Conservation (phyloP, 2,113 vertebrate species). For the Cryptomyrus ogoouensis region DNA sequence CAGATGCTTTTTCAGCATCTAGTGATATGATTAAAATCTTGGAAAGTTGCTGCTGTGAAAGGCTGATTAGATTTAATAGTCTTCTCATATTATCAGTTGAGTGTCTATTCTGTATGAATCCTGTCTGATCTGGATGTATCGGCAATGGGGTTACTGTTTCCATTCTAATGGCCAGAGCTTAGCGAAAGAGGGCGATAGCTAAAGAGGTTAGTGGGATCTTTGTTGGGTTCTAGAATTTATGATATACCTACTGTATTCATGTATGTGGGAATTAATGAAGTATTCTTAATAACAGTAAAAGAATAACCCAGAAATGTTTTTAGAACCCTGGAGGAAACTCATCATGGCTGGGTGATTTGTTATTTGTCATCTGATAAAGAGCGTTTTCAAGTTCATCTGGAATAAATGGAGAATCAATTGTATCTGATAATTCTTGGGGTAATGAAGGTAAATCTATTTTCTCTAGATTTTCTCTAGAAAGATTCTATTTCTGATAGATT, state of each 20-base stretch:
- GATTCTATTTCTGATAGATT: not conserved
- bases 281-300: not conserved
- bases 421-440: not conserved
- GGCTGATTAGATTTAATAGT: not conserved
- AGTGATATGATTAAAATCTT: not conserved
- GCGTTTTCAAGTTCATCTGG: not conserved
- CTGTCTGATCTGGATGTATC: not conserved
- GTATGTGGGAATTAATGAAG: not conserved
- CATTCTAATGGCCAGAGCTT: not conserved
- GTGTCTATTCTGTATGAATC: not conserved
- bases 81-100: not conserved
- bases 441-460: not conserved
- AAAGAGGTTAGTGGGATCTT: not conserved
- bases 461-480: not conserved
- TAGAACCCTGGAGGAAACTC: not conserved
- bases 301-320: not conserved
- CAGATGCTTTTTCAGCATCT: not conserved
- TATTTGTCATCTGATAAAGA: not conserved
- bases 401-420: not conserved
- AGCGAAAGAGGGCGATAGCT: not conserved
- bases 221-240: not conserved
- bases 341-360: not conserved
- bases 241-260: not conserved
- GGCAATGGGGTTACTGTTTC: not conserved
- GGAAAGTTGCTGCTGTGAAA: not conserved